Conservation (phyloP, 2,797 vertebrate genomes). For the Rhodeus uyekii region DNA sequence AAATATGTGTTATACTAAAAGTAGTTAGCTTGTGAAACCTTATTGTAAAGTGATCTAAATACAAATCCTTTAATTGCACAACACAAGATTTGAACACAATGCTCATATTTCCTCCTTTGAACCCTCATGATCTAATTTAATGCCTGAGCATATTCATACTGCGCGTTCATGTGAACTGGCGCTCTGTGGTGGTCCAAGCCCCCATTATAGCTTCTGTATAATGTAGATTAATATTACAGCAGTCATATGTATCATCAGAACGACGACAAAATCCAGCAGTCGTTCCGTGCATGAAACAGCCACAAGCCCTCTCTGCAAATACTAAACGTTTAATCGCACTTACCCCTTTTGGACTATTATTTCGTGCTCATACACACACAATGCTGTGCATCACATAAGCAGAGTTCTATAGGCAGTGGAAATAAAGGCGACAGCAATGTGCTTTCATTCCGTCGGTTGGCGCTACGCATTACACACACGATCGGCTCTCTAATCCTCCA, state of each 20-base stretch:
- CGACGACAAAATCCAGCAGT: conserved; percentile 41
- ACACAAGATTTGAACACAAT: not conserved
- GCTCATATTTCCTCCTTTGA: not conserved
- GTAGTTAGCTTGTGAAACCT: too few species aligned
- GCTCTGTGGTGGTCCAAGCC: not conserved
- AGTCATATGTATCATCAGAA: not conserved
- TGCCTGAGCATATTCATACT: not conserved
- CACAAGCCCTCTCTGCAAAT: conserved; percentile 55
- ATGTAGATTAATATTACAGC: not conserved
- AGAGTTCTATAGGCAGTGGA: not conserved
- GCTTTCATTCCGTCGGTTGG: conserved; percentile 10
- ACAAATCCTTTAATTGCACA: not conserved
- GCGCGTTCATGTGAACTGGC: not conserved
- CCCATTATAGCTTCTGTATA: not conserved
- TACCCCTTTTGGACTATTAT: not conserved
- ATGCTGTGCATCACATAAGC: not conserved
- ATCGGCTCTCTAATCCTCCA: not conserved
- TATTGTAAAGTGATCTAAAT: not conserved
- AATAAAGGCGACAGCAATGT: not conserved
- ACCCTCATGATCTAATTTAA: not conserved
- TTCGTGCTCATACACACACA: not conserved
- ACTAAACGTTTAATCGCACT: not conserved
- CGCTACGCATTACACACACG: conserved; percentile 13
- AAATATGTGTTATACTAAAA: too few species aligned
- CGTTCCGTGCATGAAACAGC: conserved; percentile 61